These are phyloP conservation scores for Dryadula phaetusa DNA, from an alignment of 2,888 invertebrate species.

Conservation along the genomic window DNA sequence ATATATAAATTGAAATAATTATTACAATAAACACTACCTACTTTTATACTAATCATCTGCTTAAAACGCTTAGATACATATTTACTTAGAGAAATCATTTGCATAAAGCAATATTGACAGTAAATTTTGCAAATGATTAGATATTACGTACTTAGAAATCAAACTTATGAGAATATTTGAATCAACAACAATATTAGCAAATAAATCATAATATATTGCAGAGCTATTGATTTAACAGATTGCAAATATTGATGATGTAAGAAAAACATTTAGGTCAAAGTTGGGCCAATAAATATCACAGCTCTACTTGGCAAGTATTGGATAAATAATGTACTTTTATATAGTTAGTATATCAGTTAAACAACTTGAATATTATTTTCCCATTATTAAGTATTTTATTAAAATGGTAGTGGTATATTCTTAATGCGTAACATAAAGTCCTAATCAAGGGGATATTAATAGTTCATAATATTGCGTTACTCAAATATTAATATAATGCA, in stretches of 20 bases:
- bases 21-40: no score
- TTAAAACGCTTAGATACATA: no score
- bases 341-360: not conserved
- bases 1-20: no score
- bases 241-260: conserved; percentile 20
- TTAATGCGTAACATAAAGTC: no score
- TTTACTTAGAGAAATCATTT: no score
- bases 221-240: conserved; percentile 12
- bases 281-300: conserved; percentile 14
- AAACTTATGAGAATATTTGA: not conserved
- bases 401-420: no score
- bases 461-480: no score
- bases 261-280: conserved; percentile 25
- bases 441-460: not conserved
- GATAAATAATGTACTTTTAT: conserved; percentile 9
- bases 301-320: conserved; percentile 16
- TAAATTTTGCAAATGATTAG: not conserved
- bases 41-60: no score
- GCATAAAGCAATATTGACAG: not conserved
- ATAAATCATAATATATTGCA: conserved; percentile 16
- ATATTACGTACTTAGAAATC: not conserved
- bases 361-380: not conserved
- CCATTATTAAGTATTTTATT: not conserved
- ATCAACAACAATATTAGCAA: not conserved
- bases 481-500: not conserved